Percentiles rank a stretch among this genome's conserved stretches.
phyloP scores from a whole-genome alignment of 2,113 vertebrate genomes.

The Hassar affinis region DNA sequence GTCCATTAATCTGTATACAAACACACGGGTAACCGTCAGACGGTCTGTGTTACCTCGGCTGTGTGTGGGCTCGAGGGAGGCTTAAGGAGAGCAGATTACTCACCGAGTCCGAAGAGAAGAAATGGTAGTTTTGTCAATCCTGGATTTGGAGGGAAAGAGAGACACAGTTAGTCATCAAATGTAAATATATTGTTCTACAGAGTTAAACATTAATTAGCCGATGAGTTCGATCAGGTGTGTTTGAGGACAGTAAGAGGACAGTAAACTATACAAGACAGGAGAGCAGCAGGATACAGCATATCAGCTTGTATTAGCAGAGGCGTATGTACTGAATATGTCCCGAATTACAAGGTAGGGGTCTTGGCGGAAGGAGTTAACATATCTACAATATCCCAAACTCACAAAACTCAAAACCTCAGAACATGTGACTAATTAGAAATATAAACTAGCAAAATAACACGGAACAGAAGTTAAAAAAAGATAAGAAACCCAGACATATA shows the following conservation, averaged over 20 bases:
- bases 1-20: constrained; percentile 22
- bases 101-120: constrained; percentile 67
- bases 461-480: not conserved
- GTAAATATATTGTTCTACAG: constrained; percentile 8
- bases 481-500: not conserved
- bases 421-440: not conserved
- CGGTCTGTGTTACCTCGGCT: not conserved
- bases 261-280: not conserved
- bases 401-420: not conserved
- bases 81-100: constrained; percentile 53
- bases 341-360: not conserved
- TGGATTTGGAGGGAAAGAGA: constrained; percentile 52
- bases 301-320: not conserved
- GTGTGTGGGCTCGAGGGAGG: too few relatives aligned
- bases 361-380: too few relatives aligned
- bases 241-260: not conserved
- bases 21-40: not conserved
- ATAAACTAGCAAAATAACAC: not conserved
- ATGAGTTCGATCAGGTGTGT: not conserved
- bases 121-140: constrained; percentile 72
- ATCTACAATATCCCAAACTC: not conserved
- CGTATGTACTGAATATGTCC: not conserved
- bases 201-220: not conserved
- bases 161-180: constrained; percentile 36
- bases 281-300: not conserved